Base-by-base conservation (phyloP, 1,140 invertebrate species). In the Drosophila kanapiae region DNA sequence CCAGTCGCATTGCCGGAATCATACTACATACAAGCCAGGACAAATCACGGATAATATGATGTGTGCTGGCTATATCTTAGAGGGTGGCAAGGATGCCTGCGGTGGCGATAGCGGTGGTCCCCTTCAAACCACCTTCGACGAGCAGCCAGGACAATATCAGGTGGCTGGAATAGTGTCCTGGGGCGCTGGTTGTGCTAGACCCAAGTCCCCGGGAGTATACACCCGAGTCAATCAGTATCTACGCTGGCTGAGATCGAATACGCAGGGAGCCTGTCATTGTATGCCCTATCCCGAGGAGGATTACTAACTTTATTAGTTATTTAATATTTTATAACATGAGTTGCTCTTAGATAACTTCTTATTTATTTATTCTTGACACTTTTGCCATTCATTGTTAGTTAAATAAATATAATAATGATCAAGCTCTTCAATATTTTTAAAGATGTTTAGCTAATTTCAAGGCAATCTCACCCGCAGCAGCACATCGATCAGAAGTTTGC, bases 71-170 rank as follows among this genome's bases (percentile, higher is more conserved):
- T 80, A 77, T 35, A 70, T 93, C 40, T 80, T 80, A 4, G 75
- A 91, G 40, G 94, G 94, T 11, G 86, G 88, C 27, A 94, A 94
- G 76, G 95, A 95, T 77, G 93, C 94, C 33, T 95, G 94, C 72
- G 94, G 94, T 93, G 95, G 95, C 4, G 95, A 96, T 76, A 96
- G 95, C 60, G 95, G 95, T 27, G 95, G 95, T n/a, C 95, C 95
- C 0, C 85, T 96, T 0, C 95, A 95, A 53, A 85, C 95, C 4
- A 77, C 87, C 8, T 61, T 71, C 49, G 71, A 75, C 33, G 45
- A 75, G 68, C 23, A 57, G 43, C 29, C 63, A 38, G 75, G 76
- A 0, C 85, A 91, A 43, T 81, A 88, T 63, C 85, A 91, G 49
- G 58, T 94, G 38, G 80, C 91, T 86, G 95, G 95, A 4, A 94